Percentiles rank a stretch among this genome's conserved stretches.
These are phyloP conservation scores for Margarornis squamiger DNA, from an alignment of 2,797 vertebrate genomes.

Conservation along the genomic window DNA sequence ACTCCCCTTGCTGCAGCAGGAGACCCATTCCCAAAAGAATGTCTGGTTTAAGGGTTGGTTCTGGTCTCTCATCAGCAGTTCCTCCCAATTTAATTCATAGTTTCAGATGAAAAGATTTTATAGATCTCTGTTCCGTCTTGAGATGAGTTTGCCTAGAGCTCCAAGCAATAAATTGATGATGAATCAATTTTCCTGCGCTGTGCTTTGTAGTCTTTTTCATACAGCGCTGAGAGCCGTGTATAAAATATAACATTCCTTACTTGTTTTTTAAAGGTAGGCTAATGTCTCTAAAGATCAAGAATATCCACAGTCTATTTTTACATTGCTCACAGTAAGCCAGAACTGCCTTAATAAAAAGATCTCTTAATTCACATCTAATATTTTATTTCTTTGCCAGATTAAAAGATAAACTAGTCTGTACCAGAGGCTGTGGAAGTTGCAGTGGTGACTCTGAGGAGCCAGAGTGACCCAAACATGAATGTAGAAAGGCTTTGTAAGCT, in stretches of 20 bases:
- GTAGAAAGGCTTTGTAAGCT: not conserved
- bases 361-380: not conserved
- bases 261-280: constrained; percentile 28
- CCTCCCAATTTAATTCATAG: constrained; percentile 32
- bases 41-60: not conserved
- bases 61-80: constrained; percentile 12
- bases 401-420: not conserved
- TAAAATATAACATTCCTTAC: constrained; percentile 37
- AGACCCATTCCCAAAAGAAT: not conserved
- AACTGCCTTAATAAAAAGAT: not conserved
- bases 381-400: not conserved
- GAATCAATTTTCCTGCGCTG: constrained; percentile 23
- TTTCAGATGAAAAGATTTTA: constrained; percentile 58
- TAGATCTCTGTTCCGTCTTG: constrained; percentile 29
- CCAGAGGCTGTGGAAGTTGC: not conserved
- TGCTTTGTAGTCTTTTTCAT: constrained; percentile 28
- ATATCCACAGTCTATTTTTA: constrained; percentile 22
- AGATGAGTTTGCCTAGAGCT: constrained; percentile 33
- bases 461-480: not conserved
- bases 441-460: not conserved
- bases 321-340: not conserved
- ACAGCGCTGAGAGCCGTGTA: not conserved
- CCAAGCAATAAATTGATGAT: constrained; percentile 55
- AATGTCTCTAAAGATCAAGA: not conserved
- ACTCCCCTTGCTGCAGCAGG: not conserved